Base-by-base conservation (phyloP, 2,888 invertebrate species). In the Adela reaumurella region DNA sequence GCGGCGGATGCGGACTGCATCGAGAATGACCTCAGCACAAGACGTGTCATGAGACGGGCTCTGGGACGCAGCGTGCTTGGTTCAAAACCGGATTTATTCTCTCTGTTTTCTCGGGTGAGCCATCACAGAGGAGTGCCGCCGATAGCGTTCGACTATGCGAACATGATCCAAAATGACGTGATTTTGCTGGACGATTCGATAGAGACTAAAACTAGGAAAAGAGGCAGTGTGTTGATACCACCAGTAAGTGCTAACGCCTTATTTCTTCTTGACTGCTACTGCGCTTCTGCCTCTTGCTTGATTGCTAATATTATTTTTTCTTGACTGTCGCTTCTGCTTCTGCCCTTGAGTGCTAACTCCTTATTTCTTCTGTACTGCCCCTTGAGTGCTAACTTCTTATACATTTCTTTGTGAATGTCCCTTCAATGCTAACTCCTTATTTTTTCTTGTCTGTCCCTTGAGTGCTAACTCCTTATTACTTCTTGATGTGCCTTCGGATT, bases 111-210 rank as follows among this genome's bases (percentile, higher is more conserved):
- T 8, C 8, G n/a, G 14, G 14, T 14, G 64, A 67, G 24, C 53
- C 60, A 1, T 17, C 58, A 66, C 2, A 68, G 70, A 51, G 68
- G 68, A 46, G 55, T 73, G n/a, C 67, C 74, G 1, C 67, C 66
- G 1, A 61, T 72, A 11, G 67, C 74, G 2, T 64, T 68, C 5
- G 77, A 76, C 55, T 72, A 76, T 53, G 74, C 73, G 1, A 72
- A 77, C 50, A 68, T 72, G 70, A 72, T 74, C 42, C 58, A 70
- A 47, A 70, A 76, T 49, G 72, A 77, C 50, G 69, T 74, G 2
- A 67, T 74, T 50, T 58, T 74, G 46, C 56, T 74, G 29, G 77
- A 77, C 53, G 69, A 78, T 53, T 74, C 76, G 3, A 67, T 74
- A 8, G 68, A 77, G 60, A 76, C 76, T 1, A 64, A 71, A 50